phyloP scores from a whole-genome alignment of 2,888 invertebrate species.

The Nebria brevicollis region DNA sequence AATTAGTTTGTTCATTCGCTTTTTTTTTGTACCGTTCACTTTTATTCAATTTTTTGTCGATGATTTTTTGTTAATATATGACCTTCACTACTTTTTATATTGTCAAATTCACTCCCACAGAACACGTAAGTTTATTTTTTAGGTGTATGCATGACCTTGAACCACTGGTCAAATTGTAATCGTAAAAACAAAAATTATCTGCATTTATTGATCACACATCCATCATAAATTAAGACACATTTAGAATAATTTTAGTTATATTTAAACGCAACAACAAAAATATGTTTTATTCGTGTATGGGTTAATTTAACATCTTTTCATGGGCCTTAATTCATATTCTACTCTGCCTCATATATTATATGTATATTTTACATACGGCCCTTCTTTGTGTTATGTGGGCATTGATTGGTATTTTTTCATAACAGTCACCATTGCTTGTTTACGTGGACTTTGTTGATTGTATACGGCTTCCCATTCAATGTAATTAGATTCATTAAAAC shows the following conservation, averaged over 20 bases:
- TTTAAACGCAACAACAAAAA: no score
- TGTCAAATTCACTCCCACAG: background rate
- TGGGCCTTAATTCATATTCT: no score
- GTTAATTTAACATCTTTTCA: no score
- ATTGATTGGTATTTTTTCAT: background rate
- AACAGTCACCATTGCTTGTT: background rate
- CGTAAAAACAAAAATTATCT: no score
- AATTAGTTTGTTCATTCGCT: background rate
- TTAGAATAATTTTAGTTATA: no score
- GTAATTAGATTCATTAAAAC: background rate
- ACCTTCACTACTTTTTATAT: constrained; percentile 10
- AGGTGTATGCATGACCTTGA: no score
- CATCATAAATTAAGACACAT: no score
- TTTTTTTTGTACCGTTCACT: constrained; percentile 4
- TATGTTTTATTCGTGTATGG: no score
- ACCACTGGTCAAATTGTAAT: no score
- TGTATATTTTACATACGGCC: background rate
- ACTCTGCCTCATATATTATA: no score
- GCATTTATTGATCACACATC: no score
- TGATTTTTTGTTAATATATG: background rate
- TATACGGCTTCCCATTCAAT: background rate
- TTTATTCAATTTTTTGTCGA: background rate
- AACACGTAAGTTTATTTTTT: background rate
- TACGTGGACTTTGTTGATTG: background rate
- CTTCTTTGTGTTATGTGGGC: background rate